A percentile compares a stretch with the other conserved stretches of the same genome.
These are phyloP conservation scores for Acromyrmex echinatior DNA, from an alignment of 1,140 invertebrate species.

Conservation along the genomic window DNA sequence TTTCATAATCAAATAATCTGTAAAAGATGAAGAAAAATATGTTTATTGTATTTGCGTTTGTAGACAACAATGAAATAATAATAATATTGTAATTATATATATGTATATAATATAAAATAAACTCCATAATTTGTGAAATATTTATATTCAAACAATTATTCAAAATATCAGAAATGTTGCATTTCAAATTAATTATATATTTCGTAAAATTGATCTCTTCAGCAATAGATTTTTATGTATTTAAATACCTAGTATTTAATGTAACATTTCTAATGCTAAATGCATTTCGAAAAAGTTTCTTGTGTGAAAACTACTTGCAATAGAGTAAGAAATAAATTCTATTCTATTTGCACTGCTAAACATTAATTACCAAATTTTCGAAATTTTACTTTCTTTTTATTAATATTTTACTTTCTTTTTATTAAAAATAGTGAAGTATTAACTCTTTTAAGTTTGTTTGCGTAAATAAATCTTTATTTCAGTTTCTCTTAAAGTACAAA, in stretches of 20 bases:
- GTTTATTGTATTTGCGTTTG: not conserved
- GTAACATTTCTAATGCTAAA: not conserved
- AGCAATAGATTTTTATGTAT: not conserved
- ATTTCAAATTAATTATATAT: not conserved
- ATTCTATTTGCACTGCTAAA: not conserved
- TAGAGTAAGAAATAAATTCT: not conserved
- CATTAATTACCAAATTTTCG: not conserved
- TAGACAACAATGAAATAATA: not conserved
- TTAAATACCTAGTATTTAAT: slow-evolving; percentile 9
- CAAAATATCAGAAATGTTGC: not conserved
- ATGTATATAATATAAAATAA: not conserved
- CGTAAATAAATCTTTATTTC: not conserved
- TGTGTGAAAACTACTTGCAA: not conserved
- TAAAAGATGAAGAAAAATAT: not conserved
- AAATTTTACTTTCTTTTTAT: not conserved
- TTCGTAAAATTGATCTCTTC: not conserved
- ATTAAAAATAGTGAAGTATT: no score
- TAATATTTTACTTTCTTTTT: not conserved
- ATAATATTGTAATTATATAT: not conserved
- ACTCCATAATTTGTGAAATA: not conserved
- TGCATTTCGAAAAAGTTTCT: not conserved
- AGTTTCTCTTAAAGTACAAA: not conserved
- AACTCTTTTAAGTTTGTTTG: not conserved
- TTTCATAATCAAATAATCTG: not conserved
- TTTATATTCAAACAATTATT: not conserved